These are phyloP conservation scores for Heteronetta atricapilla DNA, from an alignment of 2,113 vertebrate genomes.

Conservation along the genomic window DNA sequence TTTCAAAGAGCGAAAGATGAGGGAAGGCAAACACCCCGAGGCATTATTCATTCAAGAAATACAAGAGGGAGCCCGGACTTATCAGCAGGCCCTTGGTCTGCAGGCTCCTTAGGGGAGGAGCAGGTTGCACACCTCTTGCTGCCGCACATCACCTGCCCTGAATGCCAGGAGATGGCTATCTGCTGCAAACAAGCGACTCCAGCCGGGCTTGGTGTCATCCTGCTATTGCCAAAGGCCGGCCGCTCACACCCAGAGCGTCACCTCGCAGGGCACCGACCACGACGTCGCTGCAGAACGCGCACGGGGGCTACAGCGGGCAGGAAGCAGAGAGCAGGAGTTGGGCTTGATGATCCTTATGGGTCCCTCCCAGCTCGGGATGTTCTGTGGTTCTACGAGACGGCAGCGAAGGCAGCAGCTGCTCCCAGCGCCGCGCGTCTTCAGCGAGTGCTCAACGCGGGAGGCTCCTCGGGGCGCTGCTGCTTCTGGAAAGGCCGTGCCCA, in stretches of 20 bases:
- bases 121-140: conserved; percentile 8
- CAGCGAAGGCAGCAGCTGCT: not conserved
- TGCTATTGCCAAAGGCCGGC: not conserved
- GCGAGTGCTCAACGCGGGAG: rapidly evolving
- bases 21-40: not conserved
- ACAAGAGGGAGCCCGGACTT: not conserved
- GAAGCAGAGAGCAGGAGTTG: too few species aligned
- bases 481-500: not conserved
- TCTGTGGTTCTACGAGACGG: too few species aligned
- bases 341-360: too few species aligned
- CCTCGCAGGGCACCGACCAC: not conserved
- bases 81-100: not conserved
- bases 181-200: not conserved
- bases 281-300: not conserved
- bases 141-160: conserved; percentile 22
- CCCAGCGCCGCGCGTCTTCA: not conserved
- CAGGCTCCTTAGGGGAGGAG: not conserved
- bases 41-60: not conserved
- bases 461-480: not conserved
- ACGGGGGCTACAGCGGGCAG: not conserved
- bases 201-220: not conserved
- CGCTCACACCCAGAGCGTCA: not conserved
- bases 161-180: not conserved
- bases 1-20: not conserved
- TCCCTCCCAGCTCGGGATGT: too few species aligned